Percentiles rank a stretch among this genome's conserved stretches.
phyloP scores from a whole-genome alignment of 1,140 invertebrate genomes.

The Drosophila azteca region DNA sequence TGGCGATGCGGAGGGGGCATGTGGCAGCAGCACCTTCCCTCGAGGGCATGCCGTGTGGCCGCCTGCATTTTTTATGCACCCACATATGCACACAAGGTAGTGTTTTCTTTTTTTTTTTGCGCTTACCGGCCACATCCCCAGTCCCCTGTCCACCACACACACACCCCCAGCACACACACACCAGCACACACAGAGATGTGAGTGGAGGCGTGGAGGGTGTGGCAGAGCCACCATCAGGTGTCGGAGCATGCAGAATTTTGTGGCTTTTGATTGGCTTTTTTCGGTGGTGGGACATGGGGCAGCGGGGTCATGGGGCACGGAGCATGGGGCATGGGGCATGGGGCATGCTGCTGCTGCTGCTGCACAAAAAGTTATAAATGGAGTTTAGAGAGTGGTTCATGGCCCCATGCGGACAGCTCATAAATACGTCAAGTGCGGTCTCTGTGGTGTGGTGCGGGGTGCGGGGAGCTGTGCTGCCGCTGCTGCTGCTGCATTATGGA shows the following conservation, averaged over 20 bases:
- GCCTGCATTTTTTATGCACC: constrained; percentile 76
- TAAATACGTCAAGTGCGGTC: constrained; percentile 67
- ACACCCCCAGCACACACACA: too few relatives aligned
- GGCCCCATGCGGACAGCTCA: constrained; percentile 63
- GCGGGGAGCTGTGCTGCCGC: not conserved
- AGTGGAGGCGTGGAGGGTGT: not conserved
- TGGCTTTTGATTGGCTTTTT: constrained; percentile 76
- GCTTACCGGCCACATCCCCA: constrained; percentile 6
- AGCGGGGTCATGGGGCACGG: too few relatives aligned
- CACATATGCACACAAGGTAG: constrained; percentile 62
- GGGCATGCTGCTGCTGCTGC: too few relatives aligned
- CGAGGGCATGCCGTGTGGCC: constrained; percentile 40
- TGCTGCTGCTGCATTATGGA: constrained; percentile 42
- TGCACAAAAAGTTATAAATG: constrained; percentile 65
- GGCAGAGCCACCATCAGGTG: constrained; percentile 49
- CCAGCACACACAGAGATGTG: too few relatives aligned
- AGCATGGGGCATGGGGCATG: not conserved
- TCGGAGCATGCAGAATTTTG: constrained; percentile 67
- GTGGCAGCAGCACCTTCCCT: constrained; percentile 23
- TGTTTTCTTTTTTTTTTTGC: not conserved
- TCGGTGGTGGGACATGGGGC: not conserved
- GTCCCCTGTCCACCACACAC: not conserved
- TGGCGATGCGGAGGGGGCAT: not conserved
- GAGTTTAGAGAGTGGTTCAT: constrained; percentile 56
- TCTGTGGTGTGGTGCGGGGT: not conserved